Conservation (phyloP, 2,888 invertebrate genomes). For the Tanytarsus gracilentus region DNA sequence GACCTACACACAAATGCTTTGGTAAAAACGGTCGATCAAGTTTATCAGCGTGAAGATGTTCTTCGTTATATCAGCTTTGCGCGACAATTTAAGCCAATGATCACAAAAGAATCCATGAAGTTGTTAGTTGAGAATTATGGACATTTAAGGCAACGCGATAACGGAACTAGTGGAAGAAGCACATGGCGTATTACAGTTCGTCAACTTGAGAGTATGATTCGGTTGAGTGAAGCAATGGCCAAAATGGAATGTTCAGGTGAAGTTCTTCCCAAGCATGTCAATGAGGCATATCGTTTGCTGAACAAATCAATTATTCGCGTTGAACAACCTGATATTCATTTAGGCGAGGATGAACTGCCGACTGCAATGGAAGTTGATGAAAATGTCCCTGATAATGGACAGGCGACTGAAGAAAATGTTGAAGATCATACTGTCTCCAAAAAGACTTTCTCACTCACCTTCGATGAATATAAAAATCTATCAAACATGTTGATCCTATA, state of each 20-base stretch:
- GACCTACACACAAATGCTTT: conserved; percentile 85
- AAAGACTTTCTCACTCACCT: conserved; percentile 73
- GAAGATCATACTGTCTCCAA: conserved; percentile 44
- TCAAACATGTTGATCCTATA: conserved; percentile 85
- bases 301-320: conserved; percentile 96
- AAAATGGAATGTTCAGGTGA: conserved; percentile 90
- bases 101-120: conserved; percentile 71
- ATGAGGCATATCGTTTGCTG: conserved; percentile 80
- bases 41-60: conserved; percentile 83
- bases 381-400: not conserved
- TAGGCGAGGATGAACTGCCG: conserved; percentile 66
- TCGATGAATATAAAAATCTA: conserved; percentile 87
- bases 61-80: conserved; percentile 94
- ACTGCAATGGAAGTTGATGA: conserved; percentile 38
- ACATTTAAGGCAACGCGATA: conserved; percentile 75
- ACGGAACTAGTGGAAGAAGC: conserved; percentile 55
- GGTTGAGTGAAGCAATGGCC: conserved; percentile 93
- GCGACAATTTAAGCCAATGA: conserved; percentile 84
- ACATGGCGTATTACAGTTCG: conserved; percentile 96
- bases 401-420: conserved; percentile 32
- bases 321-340: conserved; percentile 92
- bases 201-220: conserved; percentile 90
- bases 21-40: conserved; percentile 61
- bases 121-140: conserved; percentile 84
- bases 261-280: conserved; percentile 79